Evolutionary conservation across 1,140 invertebrate genomes (phyloP), one percentile per base, ranked within the genome.

Genomic region (Pristionchus pacificus): DNA sequence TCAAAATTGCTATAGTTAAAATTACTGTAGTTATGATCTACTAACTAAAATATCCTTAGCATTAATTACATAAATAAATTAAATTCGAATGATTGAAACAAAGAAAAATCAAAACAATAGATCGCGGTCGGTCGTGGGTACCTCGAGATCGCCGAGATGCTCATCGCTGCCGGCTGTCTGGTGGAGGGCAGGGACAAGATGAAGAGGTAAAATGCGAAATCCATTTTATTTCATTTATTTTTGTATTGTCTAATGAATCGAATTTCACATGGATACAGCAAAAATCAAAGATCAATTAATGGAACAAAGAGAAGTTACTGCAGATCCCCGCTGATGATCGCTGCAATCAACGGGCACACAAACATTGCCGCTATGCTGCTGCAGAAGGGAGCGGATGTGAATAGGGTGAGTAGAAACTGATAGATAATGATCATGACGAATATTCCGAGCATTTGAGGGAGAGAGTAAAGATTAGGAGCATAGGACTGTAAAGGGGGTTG

Each of bases 281-380:
- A 49, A 49, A 49, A 49, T 49, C 19, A 49, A 10, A 49, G 6
- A 49, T 10, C 38, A 49, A 10, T 10, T 19, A 19, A 10, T 49
- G 6, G 38, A 49, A 10, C 6, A 49, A 6, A 49, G 19, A 49
- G 38, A n/a, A n/a, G n/a, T n/a, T n/a, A n/a, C n/a, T n/a, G n/a
- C 38, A 49, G 38, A 19, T 85, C 87, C 57, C 85, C 88, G 14
- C 68, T 88, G 57, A 85, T 84, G 2, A 86, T 88, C 80, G 87
- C 87, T 3, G 82, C 87, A 10, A 87, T 88, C 67, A 87, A 87
- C 79, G 88, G 87, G 13, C 85, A 87, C 72, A 79, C 85, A 2
- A 84, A 86, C 71, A 79, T 88, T 60, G 85, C 85, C 0, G 87
- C 86, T 0, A 87, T 85, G 77, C 75, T 88, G 19, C 78, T 88